Evolutionary conservation across 2,797 vertebrate species (phyloP).

Genomic region (Ficedula albicollis): DNA sequence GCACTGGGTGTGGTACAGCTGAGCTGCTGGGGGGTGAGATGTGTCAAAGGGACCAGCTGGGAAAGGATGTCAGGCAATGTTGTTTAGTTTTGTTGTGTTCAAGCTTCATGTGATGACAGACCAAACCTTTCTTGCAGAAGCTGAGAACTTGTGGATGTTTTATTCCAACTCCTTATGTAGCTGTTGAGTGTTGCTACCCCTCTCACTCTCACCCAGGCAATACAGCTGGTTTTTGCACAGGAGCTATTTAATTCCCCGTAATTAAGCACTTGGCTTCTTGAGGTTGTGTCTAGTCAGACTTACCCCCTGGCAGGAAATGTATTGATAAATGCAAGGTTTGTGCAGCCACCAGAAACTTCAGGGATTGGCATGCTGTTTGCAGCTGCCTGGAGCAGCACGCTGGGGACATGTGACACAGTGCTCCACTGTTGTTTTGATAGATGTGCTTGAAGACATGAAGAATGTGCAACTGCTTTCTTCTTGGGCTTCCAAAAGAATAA

Average conservation of each 20-base stretch:
- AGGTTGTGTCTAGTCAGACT: background rate
- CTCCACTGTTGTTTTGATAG: accelerated
- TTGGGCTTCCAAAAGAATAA: background rate
- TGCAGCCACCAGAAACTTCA: background rate
- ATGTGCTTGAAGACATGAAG: background rate
- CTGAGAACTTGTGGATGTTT: background rate
- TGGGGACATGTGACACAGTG: background rate
- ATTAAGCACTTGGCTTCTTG: background rate
- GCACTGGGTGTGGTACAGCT: background rate
- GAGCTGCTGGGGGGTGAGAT: background rate
- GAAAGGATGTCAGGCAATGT: background rate
- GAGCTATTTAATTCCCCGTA: background rate
- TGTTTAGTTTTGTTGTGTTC: background rate
- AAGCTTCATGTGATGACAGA: background rate
- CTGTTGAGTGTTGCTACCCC: background rate
- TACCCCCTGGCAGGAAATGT: background rate
- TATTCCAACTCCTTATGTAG: background rate
- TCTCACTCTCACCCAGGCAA: background rate
- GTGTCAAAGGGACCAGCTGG: background rate
- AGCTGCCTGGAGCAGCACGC: accelerated
- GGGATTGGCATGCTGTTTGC: background rate
- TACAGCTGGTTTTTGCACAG: background rate
- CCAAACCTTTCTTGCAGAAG: background rate
- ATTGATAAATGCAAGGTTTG: background rate
- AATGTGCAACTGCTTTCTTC: background rate